Conservation (phyloP, 2,113 vertebrate species). For the Dicrurus megarhynchus region DNA sequence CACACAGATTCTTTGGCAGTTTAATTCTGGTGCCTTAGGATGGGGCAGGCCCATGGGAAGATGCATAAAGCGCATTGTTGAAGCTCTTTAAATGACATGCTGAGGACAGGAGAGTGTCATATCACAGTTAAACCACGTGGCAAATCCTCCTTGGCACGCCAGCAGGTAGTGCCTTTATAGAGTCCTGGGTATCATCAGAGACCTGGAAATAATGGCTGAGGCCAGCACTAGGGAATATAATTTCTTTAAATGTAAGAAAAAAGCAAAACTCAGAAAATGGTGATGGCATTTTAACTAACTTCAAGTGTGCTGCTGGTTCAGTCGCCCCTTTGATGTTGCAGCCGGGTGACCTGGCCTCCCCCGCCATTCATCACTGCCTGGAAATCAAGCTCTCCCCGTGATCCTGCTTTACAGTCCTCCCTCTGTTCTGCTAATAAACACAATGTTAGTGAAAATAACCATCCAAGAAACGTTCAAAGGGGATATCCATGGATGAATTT, state of each 20-base stretch:
- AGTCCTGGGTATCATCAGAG: background rate
- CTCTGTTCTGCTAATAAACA: slow-evolving; percentile 64
- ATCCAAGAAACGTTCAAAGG: slow-evolving; percentile 38
- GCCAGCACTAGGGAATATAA: slow-evolving; percentile 14
- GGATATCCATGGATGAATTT: slow-evolving; percentile 35
- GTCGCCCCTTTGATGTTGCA: slow-evolving; percentile 58
- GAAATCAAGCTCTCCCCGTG: slow-evolving; percentile 29
- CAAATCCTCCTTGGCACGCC: background rate
- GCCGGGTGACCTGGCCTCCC: slow-evolving; percentile 56
- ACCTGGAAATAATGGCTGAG: slow-evolving; percentile 23
- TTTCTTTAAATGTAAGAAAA: slow-evolving; percentile 59
- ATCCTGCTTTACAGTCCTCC: slow-evolving; percentile 39
- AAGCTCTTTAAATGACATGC: background rate
- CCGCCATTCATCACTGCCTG: slow-evolving; percentile 49
- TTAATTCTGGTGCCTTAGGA: background rate
- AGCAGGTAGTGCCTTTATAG: background rate
- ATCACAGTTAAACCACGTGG: background rate
- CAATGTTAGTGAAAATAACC: slow-evolving; percentile 44
- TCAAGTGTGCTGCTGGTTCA: slow-evolving; percentile 54
- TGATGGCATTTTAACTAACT: slow-evolving; percentile 58
- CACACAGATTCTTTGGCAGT: background rate
- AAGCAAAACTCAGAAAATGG: slow-evolving; percentile 37
- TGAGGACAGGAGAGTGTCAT: rapidly evolving
- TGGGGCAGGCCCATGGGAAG: background rate
- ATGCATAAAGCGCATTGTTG: rapidly evolving